These are phyloP conservation scores for Eristalinus sepulchralis DNA, from an alignment of 2,888 invertebrate genomes.

Conservation along the genomic window DNA sequence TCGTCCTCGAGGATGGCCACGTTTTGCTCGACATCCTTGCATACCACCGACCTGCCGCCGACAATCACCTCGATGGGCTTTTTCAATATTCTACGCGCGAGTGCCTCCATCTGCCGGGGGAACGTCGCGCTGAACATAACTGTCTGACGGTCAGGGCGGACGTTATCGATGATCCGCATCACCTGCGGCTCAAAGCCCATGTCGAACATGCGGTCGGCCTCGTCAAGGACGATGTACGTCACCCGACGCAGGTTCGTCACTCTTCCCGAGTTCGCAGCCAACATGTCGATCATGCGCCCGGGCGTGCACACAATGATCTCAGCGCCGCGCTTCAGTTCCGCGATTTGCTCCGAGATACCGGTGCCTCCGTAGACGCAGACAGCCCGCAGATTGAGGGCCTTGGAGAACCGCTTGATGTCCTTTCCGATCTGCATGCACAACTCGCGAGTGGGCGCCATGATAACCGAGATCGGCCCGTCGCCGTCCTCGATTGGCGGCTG, in stretches of 20 bases:
- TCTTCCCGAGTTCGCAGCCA: conserved; percentile 98
- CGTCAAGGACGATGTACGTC: conserved; percentile 98
- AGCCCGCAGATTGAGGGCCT: conserved; percentile 90
- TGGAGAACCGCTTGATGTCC: conserved; percentile 97
- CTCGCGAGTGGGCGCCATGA: conserved; percentile 99
- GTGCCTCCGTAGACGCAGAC: conserved; percentile 99
- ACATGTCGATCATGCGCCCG: conserved; percentile 99
- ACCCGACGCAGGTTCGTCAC: conserved; percentile 98
- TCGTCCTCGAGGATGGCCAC: conserved; percentile 97
- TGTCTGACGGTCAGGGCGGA: conserved; percentile 97
- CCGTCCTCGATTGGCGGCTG: conserved; percentile 96
- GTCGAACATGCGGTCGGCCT: conserved; percentile 99
- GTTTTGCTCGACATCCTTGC: conserved; percentile 98
- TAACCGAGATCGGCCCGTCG: conserved; percentile 97
- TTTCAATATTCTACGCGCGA: conserved; percentile 95
- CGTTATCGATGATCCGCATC: conserved; percentile 98
- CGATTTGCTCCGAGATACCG: conserved; percentile 95
- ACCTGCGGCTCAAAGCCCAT: conserved; percentile 95
- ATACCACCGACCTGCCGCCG: conserved; percentile 97
- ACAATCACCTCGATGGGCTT: conserved; percentile 99
- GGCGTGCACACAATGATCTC: conserved; percentile 99
- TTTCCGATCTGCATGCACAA: conserved; percentile 99
- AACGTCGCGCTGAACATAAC: conserved; percentile 99
- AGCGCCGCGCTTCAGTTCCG: conserved; percentile 96
- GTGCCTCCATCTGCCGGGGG: conserved; percentile 99